A percentile compares a stretch with the other conserved stretches of the same genome.
Conservation (phyloP, 2,113 vertebrate species). For the Scophthalmus maximus region DNA sequence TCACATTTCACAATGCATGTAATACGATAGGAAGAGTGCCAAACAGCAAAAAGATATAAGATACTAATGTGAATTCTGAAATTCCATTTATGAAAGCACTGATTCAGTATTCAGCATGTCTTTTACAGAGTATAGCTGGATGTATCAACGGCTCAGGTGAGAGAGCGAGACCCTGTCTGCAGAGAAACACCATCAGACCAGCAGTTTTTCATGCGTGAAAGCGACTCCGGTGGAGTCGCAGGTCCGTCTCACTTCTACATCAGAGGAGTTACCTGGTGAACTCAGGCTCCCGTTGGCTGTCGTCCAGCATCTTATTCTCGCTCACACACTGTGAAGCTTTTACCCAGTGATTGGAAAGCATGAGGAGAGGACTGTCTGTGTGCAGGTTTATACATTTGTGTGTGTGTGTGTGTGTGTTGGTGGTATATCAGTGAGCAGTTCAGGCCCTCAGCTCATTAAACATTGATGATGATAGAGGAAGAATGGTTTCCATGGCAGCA, state of each 20-base stretch:
- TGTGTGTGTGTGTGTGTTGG: background rate
- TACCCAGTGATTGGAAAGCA: constrained; percentile 26
- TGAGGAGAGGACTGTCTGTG: constrained; percentile 4
- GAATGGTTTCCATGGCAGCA: constrained; percentile 61
- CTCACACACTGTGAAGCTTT: constrained; percentile 27
- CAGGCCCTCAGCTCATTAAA: constrained; percentile 51
- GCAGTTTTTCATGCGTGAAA: constrained; percentile 21
- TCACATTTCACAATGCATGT: background rate
- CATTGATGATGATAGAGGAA: constrained; percentile 38
- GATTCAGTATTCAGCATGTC: background rate
- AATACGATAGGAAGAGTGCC: background rate
- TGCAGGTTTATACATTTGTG: too few species aligned
- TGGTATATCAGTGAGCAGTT: constrained; percentile 46
- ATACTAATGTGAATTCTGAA: background rate
- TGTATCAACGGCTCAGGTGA: too few species aligned
- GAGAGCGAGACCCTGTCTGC: background rate
- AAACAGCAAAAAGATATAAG: background rate
- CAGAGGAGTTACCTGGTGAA: background rate
- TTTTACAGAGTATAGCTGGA: background rate
- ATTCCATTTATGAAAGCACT: background rate
- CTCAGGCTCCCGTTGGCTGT: constrained; percentile 4
- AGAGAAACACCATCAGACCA: background rate
- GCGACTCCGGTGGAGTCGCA: background rate
- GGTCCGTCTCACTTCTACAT: constrained; percentile 20
- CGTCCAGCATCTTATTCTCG: constrained; percentile 20